Evolutionary conservation across 2,113 vertebrate species (phyloP).

Genomic region (Lophotis ruficrista): DNA sequence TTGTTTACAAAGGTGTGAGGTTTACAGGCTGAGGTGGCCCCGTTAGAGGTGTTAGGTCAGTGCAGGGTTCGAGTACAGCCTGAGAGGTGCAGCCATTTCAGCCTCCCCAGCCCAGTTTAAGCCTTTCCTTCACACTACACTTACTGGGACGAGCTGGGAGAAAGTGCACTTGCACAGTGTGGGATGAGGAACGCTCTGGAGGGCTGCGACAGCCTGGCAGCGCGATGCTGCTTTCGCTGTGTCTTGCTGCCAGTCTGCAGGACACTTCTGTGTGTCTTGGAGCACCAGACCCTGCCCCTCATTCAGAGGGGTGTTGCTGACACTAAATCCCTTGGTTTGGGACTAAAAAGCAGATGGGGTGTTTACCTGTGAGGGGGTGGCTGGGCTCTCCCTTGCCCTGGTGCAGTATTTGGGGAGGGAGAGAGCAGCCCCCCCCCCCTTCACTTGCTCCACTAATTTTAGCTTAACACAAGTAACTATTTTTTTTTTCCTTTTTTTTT

Average conservation of each 20-base stretch:
- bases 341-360: not conserved
- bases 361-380: not conserved
- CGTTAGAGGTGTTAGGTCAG: rapidly evolving
- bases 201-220: not conserved
- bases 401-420: not conserved
- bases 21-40: not conserved
- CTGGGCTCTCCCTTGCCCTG: no score
- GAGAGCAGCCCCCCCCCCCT: not conserved
- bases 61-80: not conserved
- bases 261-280: not conserved
- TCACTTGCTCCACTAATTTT: not conserved
- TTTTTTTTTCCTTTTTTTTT: no score
- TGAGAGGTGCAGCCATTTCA: not conserved
- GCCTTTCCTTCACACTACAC: not conserved
- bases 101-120: no score
- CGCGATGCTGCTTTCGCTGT: not conserved
- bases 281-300: no score
- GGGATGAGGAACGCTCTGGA: not conserved
- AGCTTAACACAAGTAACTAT: not conserved
- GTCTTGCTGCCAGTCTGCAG: not conserved
- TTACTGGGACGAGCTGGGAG: not conserved
- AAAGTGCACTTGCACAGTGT: rapidly evolving
- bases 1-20: not conserved
- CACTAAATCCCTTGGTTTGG: not conserved
- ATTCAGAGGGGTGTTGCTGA: not conserved